These are phyloP conservation scores for Synanceia verrucosa DNA, from an alignment of 2,797 vertebrate species.

Conservation along the genomic window DNA sequence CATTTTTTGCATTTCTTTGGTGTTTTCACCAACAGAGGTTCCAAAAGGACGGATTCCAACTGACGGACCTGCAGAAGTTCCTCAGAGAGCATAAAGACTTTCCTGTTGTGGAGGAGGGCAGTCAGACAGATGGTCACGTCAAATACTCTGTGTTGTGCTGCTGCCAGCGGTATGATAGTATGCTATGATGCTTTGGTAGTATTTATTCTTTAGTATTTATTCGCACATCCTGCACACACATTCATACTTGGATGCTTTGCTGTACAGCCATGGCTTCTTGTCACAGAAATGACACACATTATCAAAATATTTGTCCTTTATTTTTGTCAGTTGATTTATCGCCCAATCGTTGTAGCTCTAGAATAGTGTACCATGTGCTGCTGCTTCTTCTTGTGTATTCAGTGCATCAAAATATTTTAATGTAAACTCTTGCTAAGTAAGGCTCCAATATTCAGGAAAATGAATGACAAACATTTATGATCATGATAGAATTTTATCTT, in stretches of 20 bases:
- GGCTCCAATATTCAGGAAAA: too few relatives aligned
- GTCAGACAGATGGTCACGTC: constrained; percentile 15
- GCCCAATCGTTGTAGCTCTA: background rate
- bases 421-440: too few relatives aligned
- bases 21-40: constrained; percentile 84
- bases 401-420: too few relatives aligned
- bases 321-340: background rate
- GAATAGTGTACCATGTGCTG: background rate
- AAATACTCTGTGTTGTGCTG: constrained; percentile 76
- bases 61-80: constrained; percentile 92
- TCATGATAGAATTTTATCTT: too few relatives aligned
- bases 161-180: constrained; percentile 82
- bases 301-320: background rate
- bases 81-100: constrained; percentile 80
- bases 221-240: background rate
- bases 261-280: background rate
- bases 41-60: constrained; percentile 89
- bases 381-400: too few relatives aligned
- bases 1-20: constrained; percentile 27
- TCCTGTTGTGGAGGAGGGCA: constrained; percentile 42
- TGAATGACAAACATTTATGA: too few relatives aligned
- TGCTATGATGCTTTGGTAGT: background rate
- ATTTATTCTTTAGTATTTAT: background rate
- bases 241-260: background rate
- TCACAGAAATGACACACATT: background rate